Conservation (phyloP, 2,113 vertebrate genomes). For the Zosterops pallidus region DNA sequence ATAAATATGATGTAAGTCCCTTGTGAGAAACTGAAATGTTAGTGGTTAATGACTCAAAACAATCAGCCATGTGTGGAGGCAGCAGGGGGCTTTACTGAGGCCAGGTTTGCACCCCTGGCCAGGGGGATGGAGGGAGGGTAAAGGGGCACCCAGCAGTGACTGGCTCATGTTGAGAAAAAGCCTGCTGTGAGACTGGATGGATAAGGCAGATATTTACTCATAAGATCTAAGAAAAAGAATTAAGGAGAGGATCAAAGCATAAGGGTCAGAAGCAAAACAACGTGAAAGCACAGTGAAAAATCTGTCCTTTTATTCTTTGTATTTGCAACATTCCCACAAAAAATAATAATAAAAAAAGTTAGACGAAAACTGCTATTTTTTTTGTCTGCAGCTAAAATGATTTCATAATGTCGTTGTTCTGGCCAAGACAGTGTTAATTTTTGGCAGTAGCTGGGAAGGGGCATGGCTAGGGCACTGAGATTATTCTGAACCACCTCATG, state of each 20-base stretch:
- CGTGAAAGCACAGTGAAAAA: not conserved
- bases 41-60: not conserved
- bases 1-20: not conserved
- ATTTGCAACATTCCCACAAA: not conserved
- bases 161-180: not conserved
- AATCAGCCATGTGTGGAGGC: not conserved
- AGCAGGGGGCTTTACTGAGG: not conserved
- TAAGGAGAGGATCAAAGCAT: not conserved
- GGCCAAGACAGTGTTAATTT: not conserved
- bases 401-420: not conserved
- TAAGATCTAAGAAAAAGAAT: not conserved
- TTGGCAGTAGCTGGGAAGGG: not conserved
- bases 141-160: not conserved
- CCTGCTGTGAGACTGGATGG: not conserved
- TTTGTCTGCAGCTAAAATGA: not conserved
- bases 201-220: not conserved
- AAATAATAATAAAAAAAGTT: not conserved
- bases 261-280: not conserved
- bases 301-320: not conserved
- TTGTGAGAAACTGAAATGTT: not conserved
- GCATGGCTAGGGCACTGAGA: not conserved
- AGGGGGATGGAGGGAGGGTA: not conserved
- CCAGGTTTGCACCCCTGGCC: not conserved
- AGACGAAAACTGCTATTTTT: not conserved
- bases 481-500: not conserved